phyloP scores from a whole-genome alignment of 2,113 vertebrate species.

The Anguilla japonica region DNA sequence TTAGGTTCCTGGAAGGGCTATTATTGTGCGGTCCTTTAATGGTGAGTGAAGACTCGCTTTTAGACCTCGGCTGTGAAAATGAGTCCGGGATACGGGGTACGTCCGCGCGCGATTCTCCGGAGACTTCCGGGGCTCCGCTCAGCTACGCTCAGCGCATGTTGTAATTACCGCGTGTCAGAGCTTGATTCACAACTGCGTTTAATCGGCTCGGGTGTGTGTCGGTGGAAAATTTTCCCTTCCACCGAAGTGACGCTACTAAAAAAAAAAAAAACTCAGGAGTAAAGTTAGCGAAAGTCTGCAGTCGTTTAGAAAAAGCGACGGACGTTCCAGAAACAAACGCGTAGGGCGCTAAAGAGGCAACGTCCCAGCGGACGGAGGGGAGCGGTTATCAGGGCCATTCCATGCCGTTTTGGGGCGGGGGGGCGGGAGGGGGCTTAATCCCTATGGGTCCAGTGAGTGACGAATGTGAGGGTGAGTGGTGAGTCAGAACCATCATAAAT shows the following conservation, averaged over 20 bases:
- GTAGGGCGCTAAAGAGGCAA: too few relatives aligned
- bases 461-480: background rate
- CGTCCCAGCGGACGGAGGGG: too few relatives aligned
- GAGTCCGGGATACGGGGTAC: background rate
- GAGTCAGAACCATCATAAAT: background rate
- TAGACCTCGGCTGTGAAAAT: background rate
- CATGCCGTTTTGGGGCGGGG: too few relatives aligned
- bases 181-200: background rate
- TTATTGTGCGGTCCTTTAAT: background rate
- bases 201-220: too few relatives aligned
- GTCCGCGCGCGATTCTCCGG: background rate
- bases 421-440: too few relatives aligned
- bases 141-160: background rate
- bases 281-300: too few relatives aligned
- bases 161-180: background rate
- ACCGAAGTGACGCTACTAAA: too few relatives aligned
- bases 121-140: background rate
- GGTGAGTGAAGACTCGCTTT: background rate
- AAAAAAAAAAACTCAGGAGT: too few relatives aligned
- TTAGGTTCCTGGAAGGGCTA: conserved; percentile 2
- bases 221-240: too few relatives aligned
- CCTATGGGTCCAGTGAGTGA: background rate
- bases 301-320: too few relatives aligned
- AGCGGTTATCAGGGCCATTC: too few relatives aligned
- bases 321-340: too few relatives aligned